Evolutionary conservation across 64 coral and sea anemone species (phyloP).

Genomic region (Hydrozoanthus tunicans): DNA sequence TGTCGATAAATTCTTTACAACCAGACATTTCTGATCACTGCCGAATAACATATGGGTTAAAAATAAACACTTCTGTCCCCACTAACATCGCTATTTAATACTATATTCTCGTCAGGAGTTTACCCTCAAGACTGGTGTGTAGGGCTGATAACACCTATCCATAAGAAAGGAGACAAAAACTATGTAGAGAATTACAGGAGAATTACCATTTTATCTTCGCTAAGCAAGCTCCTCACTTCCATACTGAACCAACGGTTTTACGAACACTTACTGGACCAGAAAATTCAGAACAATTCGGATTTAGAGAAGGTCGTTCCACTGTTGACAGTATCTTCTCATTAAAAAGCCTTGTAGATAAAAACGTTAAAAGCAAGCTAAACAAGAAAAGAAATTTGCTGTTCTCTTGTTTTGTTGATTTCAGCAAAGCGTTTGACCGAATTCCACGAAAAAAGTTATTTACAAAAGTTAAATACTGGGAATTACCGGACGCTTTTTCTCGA

Average conservation of each 20-base stretch:
- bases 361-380: constrained; percentile 10
- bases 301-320: constrained; percentile 32
- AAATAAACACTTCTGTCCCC: not conserved
- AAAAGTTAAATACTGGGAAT: too few relatives aligned
- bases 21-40: not conserved
- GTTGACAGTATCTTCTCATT: constrained; percentile 27
- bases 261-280: constrained; percentile 1
- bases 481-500: too few relatives aligned
- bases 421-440: too few relatives aligned
- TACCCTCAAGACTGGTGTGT: not conserved
- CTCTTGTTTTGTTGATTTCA: too few relatives aligned
- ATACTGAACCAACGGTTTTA: constrained; percentile 24
- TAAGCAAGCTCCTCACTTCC: constrained; percentile 22
- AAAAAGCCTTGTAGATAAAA: constrained; percentile 46
- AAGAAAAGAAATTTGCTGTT: constrained; percentile 23
- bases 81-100: not conserved
- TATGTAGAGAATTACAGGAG: constrained; percentile 16
- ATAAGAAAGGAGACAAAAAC: constrained; percentile 8
- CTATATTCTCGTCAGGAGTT: not conserved
- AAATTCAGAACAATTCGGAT: not conserved
- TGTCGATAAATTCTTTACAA: not conserved
- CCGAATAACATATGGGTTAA: not conserved
- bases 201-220: constrained; percentile 12
- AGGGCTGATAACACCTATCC: not conserved
- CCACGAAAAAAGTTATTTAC: too few relatives aligned